Conservation (phyloP, 2,113 vertebrate species). For the Prunella himalayana region DNA sequence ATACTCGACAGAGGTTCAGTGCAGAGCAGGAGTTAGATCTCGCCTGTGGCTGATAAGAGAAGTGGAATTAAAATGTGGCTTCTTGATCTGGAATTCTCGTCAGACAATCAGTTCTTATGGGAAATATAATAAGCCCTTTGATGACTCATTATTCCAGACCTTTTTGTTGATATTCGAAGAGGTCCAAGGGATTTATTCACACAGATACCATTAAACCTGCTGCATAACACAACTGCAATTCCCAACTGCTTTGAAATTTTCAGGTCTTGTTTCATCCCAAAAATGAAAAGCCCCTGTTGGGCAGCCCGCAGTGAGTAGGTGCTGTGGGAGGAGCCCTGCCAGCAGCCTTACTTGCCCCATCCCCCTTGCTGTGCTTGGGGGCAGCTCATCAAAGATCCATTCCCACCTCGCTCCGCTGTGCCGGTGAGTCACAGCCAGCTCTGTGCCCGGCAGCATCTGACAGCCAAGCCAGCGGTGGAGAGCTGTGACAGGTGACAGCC, state of each 20-base stretch:
- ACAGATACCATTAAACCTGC: neutral
- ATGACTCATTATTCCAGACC: neutral
- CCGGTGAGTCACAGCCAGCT: neutral
- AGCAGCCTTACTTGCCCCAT: neutral
- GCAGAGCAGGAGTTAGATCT: neutral
- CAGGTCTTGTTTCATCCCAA: neutral
- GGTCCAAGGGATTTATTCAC: neutral
- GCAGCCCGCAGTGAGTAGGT: neutral
- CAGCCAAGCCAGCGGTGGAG: rapidly evolving
- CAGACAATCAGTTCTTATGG: neutral
- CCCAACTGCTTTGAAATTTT: neutral
- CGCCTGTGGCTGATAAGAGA: rapidly evolving
- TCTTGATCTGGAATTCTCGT: neutral
- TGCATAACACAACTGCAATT: neutral
- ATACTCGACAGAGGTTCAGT: neutral
- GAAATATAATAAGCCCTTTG: neutral
- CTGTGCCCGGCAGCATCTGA: rapidly evolving
- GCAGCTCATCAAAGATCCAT: neutral
- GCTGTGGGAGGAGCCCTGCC: neutral
- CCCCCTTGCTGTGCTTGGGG: neutral
- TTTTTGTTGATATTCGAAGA: neutral
- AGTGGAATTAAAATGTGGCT: neutral
- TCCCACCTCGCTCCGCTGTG: neutral
- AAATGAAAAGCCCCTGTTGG: neutral
- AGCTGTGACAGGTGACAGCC: neutral